These are phyloP conservation scores for Danio tinwini DNA, from an alignment of 2,797 vertebrate genomes.

Conservation along the genomic window DNA sequence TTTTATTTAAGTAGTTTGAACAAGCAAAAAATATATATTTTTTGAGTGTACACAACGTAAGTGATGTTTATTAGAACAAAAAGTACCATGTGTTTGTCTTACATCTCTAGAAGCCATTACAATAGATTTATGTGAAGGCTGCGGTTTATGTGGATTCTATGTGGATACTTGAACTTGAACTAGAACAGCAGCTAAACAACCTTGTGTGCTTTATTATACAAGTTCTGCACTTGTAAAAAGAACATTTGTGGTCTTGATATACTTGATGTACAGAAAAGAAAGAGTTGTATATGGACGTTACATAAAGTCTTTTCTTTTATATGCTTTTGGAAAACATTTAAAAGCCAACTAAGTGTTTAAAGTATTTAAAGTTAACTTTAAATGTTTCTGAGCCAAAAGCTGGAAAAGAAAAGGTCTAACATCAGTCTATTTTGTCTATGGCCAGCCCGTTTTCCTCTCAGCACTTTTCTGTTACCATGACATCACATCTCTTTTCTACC, in stretches of 20 bases:
- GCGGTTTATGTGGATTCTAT: background rate
- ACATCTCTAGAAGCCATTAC: background rate
- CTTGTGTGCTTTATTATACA: background rate
- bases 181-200: background rate
- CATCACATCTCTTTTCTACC: constrained; percentile 24
- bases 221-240: background rate
- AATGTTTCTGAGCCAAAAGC: background rate
- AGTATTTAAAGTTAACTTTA: too few relatives aligned
- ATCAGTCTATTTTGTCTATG: background rate
- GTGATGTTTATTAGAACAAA: background rate
- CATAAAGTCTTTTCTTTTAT: background rate
- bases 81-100: background rate
- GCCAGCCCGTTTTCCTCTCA: constrained; percentile 34
- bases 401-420: background rate
- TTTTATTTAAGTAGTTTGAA: too few relatives aligned
- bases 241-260: background rate
- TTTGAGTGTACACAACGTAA: too few relatives aligned
- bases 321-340: background rate
- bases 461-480: constrained; percentile 62
- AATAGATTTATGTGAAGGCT: background rate
- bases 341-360: background rate
- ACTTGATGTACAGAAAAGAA: background rate
- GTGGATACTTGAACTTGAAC: background rate
- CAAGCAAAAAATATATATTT: too few relatives aligned
- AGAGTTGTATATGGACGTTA: background rate